phyloP scores from a whole-genome alignment of 2,888 invertebrate species.

The Rhingia campestris region DNA sequence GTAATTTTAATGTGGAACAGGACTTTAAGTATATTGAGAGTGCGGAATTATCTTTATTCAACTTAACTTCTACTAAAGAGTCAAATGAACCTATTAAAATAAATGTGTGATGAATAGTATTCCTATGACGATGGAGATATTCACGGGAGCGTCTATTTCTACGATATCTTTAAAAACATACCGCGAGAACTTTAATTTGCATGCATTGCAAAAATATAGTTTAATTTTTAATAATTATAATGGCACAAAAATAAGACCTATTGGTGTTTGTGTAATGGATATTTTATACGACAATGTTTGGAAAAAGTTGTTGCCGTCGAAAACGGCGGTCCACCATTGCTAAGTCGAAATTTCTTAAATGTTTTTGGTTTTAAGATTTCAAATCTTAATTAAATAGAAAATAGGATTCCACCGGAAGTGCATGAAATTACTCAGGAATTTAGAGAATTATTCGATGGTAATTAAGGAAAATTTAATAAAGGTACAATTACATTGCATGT shows the following conservation, averaged over 20 bases:
- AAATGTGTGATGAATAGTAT: slow-evolving; percentile 34
- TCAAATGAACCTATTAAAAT: slow-evolving; percentile 47
- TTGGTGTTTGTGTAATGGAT: slow-evolving; percentile 51
- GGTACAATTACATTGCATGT: slow-evolving; percentile 7
- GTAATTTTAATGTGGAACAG: slow-evolving; percentile 2
- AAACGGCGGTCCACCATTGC: neutral
- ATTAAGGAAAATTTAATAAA: too few species aligned
- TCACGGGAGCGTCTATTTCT: slow-evolving; percentile 62
- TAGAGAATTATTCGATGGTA: too few species aligned
- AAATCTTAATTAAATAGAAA: too few species aligned
- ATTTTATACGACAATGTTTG: slow-evolving; percentile 25
- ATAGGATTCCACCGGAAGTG: too few species aligned
- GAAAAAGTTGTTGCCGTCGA: slow-evolving; percentile 6
- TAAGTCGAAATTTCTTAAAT: neutral
- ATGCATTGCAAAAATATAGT: slow-evolving; percentile 35
- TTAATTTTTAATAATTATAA: slow-evolving; percentile 54
- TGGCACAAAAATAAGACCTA: slow-evolving; percentile 47
- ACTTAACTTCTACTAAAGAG: slow-evolving; percentile 37
- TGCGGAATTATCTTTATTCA: slow-evolving; percentile 57
- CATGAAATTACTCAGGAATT: too few species aligned
- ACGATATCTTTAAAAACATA: too few species aligned
- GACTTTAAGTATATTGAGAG: slow-evolving; percentile 30
- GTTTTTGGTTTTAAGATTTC: too few species aligned
- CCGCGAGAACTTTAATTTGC: too few species aligned
- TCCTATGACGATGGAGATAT: slow-evolving; percentile 61